Conservation (phyloP, 2,113 vertebrate species). For the Cyanistes caeruleus region DNA sequence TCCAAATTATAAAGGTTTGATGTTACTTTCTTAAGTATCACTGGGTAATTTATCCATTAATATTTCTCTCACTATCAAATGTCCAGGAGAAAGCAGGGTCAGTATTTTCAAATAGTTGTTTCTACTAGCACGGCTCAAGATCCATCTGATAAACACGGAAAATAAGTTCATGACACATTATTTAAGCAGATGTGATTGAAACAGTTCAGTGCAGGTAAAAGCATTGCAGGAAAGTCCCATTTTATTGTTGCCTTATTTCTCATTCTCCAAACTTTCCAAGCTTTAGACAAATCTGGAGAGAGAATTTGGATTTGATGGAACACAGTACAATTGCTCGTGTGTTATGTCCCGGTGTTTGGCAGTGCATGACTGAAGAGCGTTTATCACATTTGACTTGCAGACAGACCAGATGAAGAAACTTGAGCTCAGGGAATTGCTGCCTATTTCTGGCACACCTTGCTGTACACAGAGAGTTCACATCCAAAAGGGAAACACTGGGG, state of each 20-base stretch:
- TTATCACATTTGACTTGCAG: not conserved
- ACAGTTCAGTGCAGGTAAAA: not conserved
- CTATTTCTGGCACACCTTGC: not conserved
- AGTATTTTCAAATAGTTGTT: not conserved
- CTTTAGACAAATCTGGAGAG: not conserved
- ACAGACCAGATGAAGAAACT: not conserved
- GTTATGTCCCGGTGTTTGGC: not conserved
- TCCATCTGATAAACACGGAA: not conserved
- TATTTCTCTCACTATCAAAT: not conserved
- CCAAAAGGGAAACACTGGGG: not conserved
- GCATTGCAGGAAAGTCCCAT: not conserved
- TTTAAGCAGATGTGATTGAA: not conserved
- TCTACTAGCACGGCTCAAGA: not conserved
- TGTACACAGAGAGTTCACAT: not conserved
- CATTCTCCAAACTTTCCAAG: not conserved
- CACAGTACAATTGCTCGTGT: fast-evolving
- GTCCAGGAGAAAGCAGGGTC: not conserved
- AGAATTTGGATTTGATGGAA: not conserved
- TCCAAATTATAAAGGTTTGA: not conserved
- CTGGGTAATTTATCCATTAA: not conserved
- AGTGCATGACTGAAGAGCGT: not conserved
- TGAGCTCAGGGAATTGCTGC: not conserved
- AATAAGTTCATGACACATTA: not conserved
- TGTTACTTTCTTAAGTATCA: not conserved
- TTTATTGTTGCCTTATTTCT: not conserved